Percentiles rank a stretch among this genome's conserved stretches.
phyloP scores from a whole-genome alignment of 2,888 invertebrate species.

The Lottia scabra region DNA sequence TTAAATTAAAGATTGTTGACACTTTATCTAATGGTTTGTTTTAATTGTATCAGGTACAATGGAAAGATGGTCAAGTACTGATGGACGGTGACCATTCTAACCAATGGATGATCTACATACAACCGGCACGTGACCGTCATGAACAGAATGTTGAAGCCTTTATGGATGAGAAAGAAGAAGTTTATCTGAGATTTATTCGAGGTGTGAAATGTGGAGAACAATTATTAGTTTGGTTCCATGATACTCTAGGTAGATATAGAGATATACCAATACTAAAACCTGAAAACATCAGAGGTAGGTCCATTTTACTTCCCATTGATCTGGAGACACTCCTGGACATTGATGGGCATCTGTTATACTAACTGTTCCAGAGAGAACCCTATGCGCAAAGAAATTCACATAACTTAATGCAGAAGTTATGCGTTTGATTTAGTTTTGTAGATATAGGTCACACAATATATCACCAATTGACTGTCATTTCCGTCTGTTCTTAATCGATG shows the following conservation, averaged over 20 bases:
- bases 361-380: too few relatives aligned
- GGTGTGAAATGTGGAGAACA: constrained; percentile 75
- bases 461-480: too few relatives aligned
- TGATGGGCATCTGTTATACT: too few relatives aligned
- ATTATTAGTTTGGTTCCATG: constrained; percentile 83
- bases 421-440: too few relatives aligned
- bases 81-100: constrained; percentile 10
- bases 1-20: too few relatives aligned
- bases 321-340: too few relatives aligned
- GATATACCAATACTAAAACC: constrained; percentile 85
- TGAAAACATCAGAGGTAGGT: constrained; percentile 82
- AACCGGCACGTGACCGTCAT: constrained; percentile 78
- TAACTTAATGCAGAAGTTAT: too few relatives aligned
- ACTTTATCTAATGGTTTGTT: too few relatives aligned
- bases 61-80: constrained; percentile 20
- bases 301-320: too few relatives aligned
- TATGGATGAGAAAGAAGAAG: constrained; percentile 37
- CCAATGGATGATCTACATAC: constrained; percentile 61
- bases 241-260: constrained; percentile 79
- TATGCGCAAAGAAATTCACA: too few relatives aligned
- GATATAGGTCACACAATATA: too few relatives aligned
- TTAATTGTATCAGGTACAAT: constrained; percentile 19
- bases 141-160: constrained; percentile 74
- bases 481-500: too few relatives aligned
- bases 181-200: constrained; percentile 45